Evolutionary conservation across 2,113 vertebrate genomes (phyloP).

Genomic region (chimpanzee (Pan troglodytes)): NHGRI_mPanTro3-v2.1_pri NC_086015.1:186793001-186793500

Average conservation of each 20-base stretch:
- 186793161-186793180: conserved; percentile 95
- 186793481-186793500: conserved; percentile 96
- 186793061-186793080: conserved; percentile 94
- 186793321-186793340: conserved; percentile 92
- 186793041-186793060: conserved; percentile 93
- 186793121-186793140: conserved; percentile 96
- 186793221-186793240: conserved; percentile 90
- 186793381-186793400: conserved; percentile 97
- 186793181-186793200: conserved; percentile 93
- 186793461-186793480: conserved; percentile 96
- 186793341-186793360: conserved; percentile 93
- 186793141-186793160: conserved; percentile 94
- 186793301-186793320: conserved; percentile 90
- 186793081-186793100: conserved; percentile 94
- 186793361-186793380: conserved; percentile 91
- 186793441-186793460: conserved; percentile 94
- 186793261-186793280: conserved; percentile 88
- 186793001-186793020: conserved; percentile 94
- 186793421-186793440: conserved; percentile 94
- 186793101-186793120: conserved; percentile 95
- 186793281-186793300: conserved; percentile 90
- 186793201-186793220: conserved; percentile 95
- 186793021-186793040: conserved; percentile 95
- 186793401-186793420: conserved; percentile 95
- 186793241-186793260: conserved; percentile 88